Conservation (phyloP, 2,888 invertebrate genomes). For the Xylophagus ater region DNA sequence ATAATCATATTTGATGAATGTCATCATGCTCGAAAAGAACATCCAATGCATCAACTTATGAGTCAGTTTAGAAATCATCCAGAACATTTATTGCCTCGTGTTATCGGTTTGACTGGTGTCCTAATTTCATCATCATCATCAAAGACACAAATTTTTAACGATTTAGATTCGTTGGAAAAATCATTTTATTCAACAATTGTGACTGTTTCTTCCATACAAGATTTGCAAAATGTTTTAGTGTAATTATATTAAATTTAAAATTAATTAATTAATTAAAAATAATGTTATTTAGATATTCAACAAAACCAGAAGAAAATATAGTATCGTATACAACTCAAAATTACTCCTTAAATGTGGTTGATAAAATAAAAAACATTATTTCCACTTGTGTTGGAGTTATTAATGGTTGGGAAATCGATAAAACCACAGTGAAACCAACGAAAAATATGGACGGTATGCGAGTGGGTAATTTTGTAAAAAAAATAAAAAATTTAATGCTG, state of each 20-base stretch:
- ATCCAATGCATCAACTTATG: conserved; percentile 73
- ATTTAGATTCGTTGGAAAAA: conserved; percentile 53
- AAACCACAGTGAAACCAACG: conserved; percentile 21
- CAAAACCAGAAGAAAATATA: conserved; percentile 43
- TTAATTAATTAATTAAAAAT: background rate
- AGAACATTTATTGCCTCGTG: conserved; percentile 47
- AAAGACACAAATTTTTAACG: conserved; percentile 42
- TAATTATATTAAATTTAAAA: conserved; percentile 26
- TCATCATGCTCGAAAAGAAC: conserved; percentile 71
- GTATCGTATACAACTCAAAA: conserved; percentile 17
- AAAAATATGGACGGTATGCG: conserved; percentile 20
- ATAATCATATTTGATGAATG: conserved; percentile 91
- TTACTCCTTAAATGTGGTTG: background rate
- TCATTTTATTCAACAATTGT: conserved; percentile 62
- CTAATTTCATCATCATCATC: conserved; percentile 68
- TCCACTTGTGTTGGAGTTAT: conserved; percentile 12
- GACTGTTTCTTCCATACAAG: conserved; percentile 48
- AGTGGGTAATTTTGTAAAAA: conserved; percentile 38
- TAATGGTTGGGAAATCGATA: conserved; percentile 23
- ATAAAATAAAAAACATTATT: conserved; percentile 10
- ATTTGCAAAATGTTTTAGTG: conserved; percentile 33
- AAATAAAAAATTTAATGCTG: conserved; percentile 40
- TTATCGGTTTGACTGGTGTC: conserved; percentile 81
- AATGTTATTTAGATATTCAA: conserved; percentile 40
- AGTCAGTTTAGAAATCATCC: conserved; percentile 45